These are phyloP conservation scores for Xenopus tropicalis DNA, from an alignment of 2,113 vertebrate genomes.

Conservation along the genomic window DNA sequence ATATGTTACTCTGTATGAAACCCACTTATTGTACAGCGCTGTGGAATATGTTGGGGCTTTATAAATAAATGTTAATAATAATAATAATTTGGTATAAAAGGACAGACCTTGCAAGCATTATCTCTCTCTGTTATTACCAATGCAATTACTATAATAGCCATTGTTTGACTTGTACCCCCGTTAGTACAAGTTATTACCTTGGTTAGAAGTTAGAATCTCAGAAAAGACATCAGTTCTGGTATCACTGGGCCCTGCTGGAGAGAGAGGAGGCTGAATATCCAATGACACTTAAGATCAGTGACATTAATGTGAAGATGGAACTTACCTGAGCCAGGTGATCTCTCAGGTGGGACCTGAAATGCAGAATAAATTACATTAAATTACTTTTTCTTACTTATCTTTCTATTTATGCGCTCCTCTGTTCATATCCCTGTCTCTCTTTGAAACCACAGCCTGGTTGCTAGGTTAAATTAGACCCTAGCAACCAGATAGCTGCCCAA, in stretches of 20 bases:
- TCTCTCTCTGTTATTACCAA: not conserved
- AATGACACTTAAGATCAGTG: too few species aligned
- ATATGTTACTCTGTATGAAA: too few species aligned
- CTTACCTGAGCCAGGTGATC: not conserved
- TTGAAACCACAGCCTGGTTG: too few species aligned
- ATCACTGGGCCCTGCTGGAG: not conserved
- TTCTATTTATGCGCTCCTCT: too few species aligned
- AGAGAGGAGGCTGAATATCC: not conserved
- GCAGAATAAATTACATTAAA: not conserved
- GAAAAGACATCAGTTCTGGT: conserved; percentile 14
- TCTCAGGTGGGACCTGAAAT: conserved; percentile 6
- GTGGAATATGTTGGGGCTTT: too few species aligned
- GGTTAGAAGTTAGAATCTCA: conserved; percentile 35
- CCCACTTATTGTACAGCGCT: too few species aligned
- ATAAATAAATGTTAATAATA: too few species aligned
- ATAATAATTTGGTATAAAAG: not conserved
- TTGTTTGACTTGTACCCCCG: not conserved
- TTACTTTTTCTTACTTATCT: not conserved
- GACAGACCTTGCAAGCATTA: not conserved
- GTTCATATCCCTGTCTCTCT: too few species aligned
- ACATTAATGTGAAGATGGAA: not conserved
- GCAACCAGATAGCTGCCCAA: too few species aligned
- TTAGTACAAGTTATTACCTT: conserved; percentile 1
- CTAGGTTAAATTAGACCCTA: too few species aligned
- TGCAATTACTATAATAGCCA: not conserved